Percentiles rank a stretch among this genome's conserved stretches.
Evolutionary conservation across 2,888 invertebrate genomes (phyloP).

Genomic region (Galerucella pusilla): DNA sequence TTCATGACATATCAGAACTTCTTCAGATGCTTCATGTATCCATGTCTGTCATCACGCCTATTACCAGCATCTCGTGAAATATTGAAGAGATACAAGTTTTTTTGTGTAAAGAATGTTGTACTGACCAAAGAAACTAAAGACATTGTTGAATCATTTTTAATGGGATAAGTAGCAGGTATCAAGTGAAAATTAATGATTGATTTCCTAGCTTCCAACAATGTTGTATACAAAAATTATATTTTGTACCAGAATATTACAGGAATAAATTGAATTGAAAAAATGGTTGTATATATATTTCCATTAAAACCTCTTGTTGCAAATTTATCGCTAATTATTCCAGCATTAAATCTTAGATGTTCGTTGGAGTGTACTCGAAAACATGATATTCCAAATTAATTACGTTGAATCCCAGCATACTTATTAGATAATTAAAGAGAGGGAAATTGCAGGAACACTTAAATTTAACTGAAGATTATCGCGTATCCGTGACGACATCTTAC

Average conservation of each 20-base stretch:
- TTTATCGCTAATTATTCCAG: constrained; percentile 45
- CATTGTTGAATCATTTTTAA: no score
- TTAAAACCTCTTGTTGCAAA: constrained; percentile 37
- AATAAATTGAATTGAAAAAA: background rate
- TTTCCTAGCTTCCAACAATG: no score
- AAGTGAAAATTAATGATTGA: no score
- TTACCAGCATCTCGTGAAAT: no score
- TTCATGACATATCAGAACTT: no score
- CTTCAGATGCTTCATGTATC: no score
- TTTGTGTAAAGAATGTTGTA: no score
- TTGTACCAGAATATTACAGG: background rate
- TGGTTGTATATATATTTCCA: constrained; percentile 19
- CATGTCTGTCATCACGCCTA: no score
- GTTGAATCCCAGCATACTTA: constrained; percentile 52
- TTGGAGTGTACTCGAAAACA: constrained; percentile 45
- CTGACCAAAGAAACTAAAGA: no score
- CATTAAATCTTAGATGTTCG: constrained; percentile 45
- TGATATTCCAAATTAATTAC: constrained; percentile 49
- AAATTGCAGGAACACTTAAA: constrained; percentile 47
- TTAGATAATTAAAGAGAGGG: constrained; percentile 55
- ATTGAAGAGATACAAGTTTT: no score
- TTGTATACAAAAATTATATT: no score
- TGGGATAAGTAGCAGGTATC: no score
- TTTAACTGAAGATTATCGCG: constrained; percentile 55
- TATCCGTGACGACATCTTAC: constrained; percentile 62